Conservation (phyloP, 1,140 invertebrate genomes). For the Zaprionus capensis region DNA sequence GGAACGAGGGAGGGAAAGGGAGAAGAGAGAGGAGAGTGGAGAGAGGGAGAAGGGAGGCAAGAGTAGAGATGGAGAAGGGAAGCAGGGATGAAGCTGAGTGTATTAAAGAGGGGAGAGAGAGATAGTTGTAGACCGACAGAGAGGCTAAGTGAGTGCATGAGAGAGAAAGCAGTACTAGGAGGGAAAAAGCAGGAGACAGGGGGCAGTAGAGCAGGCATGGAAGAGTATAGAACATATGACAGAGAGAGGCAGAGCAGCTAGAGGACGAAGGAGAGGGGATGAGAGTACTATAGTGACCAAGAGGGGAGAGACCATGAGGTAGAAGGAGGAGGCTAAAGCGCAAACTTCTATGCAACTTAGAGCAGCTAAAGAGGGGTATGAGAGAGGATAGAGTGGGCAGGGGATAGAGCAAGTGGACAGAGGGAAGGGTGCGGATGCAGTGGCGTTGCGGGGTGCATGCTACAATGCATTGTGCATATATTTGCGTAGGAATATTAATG, state of each 20-base stretch:
- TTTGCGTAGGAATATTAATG: constrained; percentile 79
- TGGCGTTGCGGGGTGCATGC: constrained; percentile 5
- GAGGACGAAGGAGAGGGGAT: background rate
- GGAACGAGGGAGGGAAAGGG: background rate
- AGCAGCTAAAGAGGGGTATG: background rate
- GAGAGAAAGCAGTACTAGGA: too few relatives aligned
- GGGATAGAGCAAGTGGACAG: background rate
- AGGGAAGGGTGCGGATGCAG: constrained; percentile 1
- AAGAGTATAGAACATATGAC: background rate
- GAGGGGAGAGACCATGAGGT: background rate
- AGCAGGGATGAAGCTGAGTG: background rate
- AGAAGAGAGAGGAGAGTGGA: background rate
- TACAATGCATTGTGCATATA: constrained; percentile 72
- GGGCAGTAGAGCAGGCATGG: too few relatives aligned
- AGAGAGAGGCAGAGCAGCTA: background rate
- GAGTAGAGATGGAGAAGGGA: background rate
- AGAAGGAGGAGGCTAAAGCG: background rate
- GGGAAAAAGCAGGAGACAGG: too few relatives aligned
- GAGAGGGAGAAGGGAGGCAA: too few relatives aligned
- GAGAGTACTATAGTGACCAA: background rate
- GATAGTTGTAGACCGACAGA: too few relatives aligned
- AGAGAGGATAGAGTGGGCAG: background rate
- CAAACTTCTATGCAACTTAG: background rate
- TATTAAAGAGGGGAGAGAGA: background rate
- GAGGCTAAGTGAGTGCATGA: too few relatives aligned